phyloP scores from a whole-genome alignment of 2,888 invertebrate genomes.

The Stenurella melanura region DNA sequence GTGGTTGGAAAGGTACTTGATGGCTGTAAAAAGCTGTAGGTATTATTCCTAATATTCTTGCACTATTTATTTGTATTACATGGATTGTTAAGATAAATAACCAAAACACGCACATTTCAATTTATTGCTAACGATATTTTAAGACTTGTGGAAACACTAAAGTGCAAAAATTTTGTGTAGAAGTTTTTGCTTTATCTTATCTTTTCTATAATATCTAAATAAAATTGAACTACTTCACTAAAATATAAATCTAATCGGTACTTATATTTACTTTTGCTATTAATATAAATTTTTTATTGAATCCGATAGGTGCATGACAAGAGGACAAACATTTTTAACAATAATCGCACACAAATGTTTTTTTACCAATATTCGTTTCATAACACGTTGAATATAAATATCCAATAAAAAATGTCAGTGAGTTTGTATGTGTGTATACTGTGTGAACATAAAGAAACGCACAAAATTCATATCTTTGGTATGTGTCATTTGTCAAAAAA shows the following conservation, averaged over 20 bases:
- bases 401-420: no score
- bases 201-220: no score
- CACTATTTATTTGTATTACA: constrained; percentile 34
- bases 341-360: no score
- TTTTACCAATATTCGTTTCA: no score
- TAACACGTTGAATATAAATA: no score
- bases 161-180: background rate
- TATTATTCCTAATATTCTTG: constrained; percentile 59
- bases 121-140: background rate
- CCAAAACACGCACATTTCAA: constrained; percentile 1
- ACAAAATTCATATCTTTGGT: no score
- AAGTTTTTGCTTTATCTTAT: background rate
- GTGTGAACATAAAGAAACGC: no score
- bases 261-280: background rate
- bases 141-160: background rate
- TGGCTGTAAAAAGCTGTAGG: constrained; percentile 70
- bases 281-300: background rate
- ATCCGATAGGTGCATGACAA: no score
- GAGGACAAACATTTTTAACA: no score
- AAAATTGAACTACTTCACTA: background rate
- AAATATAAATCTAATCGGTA: background rate
- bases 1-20: constrained; percentile 72
- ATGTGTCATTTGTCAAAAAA: no score
- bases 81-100: background rate
- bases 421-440: no score